Evolutionary conservation across 2,888 invertebrate species (phyloP), one percentile per base, ranked within the genome.

Genomic region (Thymelicus lineola): DNA sequence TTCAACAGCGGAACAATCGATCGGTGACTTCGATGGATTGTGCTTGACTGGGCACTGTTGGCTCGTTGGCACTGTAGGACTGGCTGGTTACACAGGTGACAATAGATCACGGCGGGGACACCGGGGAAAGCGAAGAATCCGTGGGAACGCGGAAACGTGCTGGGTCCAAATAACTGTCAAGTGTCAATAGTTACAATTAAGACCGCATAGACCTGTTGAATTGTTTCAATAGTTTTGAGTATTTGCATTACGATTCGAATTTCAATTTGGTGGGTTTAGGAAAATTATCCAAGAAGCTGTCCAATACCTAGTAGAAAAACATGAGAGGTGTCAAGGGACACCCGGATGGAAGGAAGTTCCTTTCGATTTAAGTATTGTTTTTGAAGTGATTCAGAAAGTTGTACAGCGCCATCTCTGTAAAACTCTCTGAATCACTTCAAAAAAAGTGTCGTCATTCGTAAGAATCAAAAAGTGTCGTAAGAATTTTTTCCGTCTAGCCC

Each of bases 121-220:
- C 67, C 45, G 69, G 66, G 74, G 77, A 80, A 78, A 79, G 78
- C 74, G 76, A 76, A 71, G 71, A 63, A 61, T 77, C 75, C 86
- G 86, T 86, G 87, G 82, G 87, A 87, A 87, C 76, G 70, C 72
- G 73, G 78, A 78, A 75, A 79, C 80, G 79, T 74, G 74, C 71
- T 71, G 69, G 63, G 63, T 72, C 62, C 70, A 64, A 60, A 42
- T 74, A 75, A 76, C 74, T 72, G 74, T 77, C 73, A 36, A 28
- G 35, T 61, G 12, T 28, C 28, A 28, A 5, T 28, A 48, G 53
- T 36, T 35, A 35, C 45, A 74, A 69, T 72, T 72, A 73, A 68
- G 65, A 62, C 66, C 70, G 69, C 59, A 38, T 48, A 28, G n/a
- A 68, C 17, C 17, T 17, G 17, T n/a, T n/a, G 15, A 15, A 50